Evolutionary conservation across 2,113 vertebrate genomes (phyloP).

Genomic region (Dissostichus mawsoni): DNA sequence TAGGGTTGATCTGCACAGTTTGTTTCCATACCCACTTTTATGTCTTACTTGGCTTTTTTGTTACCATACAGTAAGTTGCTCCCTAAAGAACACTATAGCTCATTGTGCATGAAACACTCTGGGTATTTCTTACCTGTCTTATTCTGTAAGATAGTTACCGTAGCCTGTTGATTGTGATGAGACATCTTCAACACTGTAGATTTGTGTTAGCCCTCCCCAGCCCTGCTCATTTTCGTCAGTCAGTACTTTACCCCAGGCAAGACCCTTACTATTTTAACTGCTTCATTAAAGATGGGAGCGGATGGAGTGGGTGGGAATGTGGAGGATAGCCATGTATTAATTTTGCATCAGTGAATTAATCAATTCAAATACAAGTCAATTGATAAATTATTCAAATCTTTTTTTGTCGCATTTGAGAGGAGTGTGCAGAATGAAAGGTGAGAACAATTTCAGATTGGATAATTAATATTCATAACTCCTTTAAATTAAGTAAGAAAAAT

Average conservation of each 20-base stretch:
- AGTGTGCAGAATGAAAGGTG: conserved; percentile 78
- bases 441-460: conserved; percentile 84
- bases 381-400: conserved; percentile 92
- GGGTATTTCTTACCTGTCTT: conserved; percentile 14
- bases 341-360: conserved; percentile 92
- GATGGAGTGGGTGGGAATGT: conserved; percentile 55
- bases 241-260: conserved; percentile 64
- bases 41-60: not conserved
- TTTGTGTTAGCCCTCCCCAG: conserved; percentile 39
- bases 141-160: conserved; percentile 6
- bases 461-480: conserved; percentile 96
- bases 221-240: conserved; percentile 33
- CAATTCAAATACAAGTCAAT: conserved; percentile 94
- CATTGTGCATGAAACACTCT: conserved; percentile 18
- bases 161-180: conserved; percentile 50
- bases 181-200: conserved; percentile 61
- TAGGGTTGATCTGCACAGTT: conserved; percentile 4
- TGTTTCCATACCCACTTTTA: not conserved
- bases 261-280: conserved; percentile 66
- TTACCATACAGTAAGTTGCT: not conserved
- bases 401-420: conserved; percentile 76
- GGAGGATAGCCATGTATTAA: conserved; percentile 85
- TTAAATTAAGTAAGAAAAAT: conserved; percentile 86
- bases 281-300: conserved; percentile 81
- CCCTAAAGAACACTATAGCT: not conserved